These are phyloP conservation scores for Trisateles emortualis DNA, from an alignment of 2,888 invertebrate species.

Conservation along the genomic window DNA sequence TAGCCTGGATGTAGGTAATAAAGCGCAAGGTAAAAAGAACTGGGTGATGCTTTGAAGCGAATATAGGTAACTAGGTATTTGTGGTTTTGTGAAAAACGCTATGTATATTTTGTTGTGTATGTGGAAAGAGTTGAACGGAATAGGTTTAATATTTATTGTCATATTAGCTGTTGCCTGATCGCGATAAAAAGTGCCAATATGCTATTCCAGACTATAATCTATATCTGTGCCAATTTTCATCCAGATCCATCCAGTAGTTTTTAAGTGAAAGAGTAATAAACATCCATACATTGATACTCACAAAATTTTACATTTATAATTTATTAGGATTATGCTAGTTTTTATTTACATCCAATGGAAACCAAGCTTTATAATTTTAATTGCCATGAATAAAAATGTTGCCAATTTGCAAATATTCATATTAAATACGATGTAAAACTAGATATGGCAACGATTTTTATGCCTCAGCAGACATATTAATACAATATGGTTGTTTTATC, in stretches of 20 bases:
- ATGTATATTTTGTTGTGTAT: constrained; percentile 8
- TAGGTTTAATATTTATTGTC: background rate
- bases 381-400: constrained; percentile 34
- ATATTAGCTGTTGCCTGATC: too few relatives aligned
- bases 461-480: constrained; percentile 6
- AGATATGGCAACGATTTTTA: constrained; percentile 28
- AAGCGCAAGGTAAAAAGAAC: constrained; percentile 61
- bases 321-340: too few relatives aligned
- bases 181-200: too few relatives aligned
- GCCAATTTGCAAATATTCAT: constrained; percentile 33
- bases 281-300: too few relatives aligned
- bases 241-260: too few relatives aligned
- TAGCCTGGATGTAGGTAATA: constrained; percentile 60
- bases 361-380: constrained; percentile 4
- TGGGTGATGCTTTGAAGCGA: constrained; percentile 58
- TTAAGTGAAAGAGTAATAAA: too few relatives aligned
- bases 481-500: constrained; percentile 8
- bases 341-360: background rate
- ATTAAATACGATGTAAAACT: constrained; percentile 26
- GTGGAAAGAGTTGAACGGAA: background rate
- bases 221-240: too few relatives aligned
- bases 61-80: constrained; percentile 64
- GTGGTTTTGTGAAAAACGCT: constrained; percentile 14
- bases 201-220: too few relatives aligned
- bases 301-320: too few relatives aligned